Evolutionary conservation across 2,797 vertebrate genomes (phyloP).

Genomic region (Mus spretus): DNA sequence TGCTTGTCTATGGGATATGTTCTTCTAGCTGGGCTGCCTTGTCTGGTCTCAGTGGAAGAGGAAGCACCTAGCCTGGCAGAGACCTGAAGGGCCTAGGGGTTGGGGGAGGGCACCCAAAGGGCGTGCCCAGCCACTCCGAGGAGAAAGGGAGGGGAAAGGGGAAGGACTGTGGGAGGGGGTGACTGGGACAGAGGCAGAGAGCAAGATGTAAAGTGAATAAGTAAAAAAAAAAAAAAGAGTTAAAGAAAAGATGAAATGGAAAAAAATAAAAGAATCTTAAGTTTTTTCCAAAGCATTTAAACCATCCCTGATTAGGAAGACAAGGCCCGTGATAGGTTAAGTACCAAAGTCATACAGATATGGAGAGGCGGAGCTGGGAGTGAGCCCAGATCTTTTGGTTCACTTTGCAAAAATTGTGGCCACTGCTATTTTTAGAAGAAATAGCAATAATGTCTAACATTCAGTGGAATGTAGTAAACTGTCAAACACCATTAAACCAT

Average conservation of each 20-base stretch:
- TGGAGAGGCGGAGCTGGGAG: background rate
- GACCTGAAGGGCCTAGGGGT: background rate
- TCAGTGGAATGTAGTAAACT: background rate
- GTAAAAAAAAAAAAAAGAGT: background rate
- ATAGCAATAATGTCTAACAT: background rate
- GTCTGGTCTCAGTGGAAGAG: background rate
- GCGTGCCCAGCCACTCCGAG: background rate
- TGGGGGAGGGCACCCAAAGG: too few species aligned
- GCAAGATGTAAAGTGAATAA: background rate
- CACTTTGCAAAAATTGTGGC: constrained; percentile 13
- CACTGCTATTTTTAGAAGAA: constrained; percentile 51
- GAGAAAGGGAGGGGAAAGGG: background rate
- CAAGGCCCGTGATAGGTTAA: background rate
- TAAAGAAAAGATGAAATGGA: background rate
- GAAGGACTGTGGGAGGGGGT: background rate
- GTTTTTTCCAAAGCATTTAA: background rate
- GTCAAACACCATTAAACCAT: background rate
- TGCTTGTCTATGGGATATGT: background rate
- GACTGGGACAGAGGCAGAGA: background rate
- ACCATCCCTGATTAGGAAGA: background rate
- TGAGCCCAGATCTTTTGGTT: background rate
- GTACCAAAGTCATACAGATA: constrained; percentile 43
- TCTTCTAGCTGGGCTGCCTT: background rate
- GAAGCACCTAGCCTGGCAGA: background rate
- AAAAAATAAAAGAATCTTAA: constrained; percentile 38